Base-by-base conservation (phyloP, 1,140 invertebrate genomes). In the Mamestra configurata region DNA sequence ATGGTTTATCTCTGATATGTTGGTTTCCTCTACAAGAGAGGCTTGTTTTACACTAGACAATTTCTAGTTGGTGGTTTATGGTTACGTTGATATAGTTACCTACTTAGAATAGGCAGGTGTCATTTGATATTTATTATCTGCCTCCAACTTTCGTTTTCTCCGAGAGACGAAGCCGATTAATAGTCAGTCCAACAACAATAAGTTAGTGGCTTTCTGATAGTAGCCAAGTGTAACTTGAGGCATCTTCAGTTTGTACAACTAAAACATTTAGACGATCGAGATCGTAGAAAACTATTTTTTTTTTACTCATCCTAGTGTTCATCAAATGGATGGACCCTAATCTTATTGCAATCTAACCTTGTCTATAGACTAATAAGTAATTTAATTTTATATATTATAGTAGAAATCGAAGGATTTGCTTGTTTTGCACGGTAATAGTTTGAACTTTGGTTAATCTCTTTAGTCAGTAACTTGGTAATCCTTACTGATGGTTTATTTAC, bases 241-340 rank as follows among this genome's bases (percentile, higher is more conserved):
- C 31, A 20, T 64, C 35, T 64, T 31, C 27, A n/a, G n/a, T n/a
- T n/a, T n/a, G 40, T 51, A 37, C 27, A 72, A 57, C 20, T 75
- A 31, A 75, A 59, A 40, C 37, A 75, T 75, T 75, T n/a, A 75
- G 49, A 37, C 27, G 71, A 20, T 43, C 53, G 20, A 13, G 10
- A 1, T 11, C 1, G 27, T 73, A 59, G 53, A 64, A 43, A 75
- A n/a, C n/a, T n/a, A n/a, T n/a, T n/a, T n/a, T n/a, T n/a, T n/a
- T n/a, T n/a, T n/a, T n/a, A n/a, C n/a, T n/a, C n/a, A n/a, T n/a
- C n/a, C n/a, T n/a, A n/a, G n/a, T n/a, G n/a, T n/a, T n/a, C n/a
- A n/a, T n/a, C n/a, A n/a, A n/a, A n/a, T n/a, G n/a, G n/a, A n/a
- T n/a, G n/a, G n/a, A n/a, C n/a, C n/a, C n/a, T n/a, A n/a, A n/a